phyloP scores from a whole-genome alignment of 1,140 invertebrate genomes.

The Drosophila littoralis region DNA sequence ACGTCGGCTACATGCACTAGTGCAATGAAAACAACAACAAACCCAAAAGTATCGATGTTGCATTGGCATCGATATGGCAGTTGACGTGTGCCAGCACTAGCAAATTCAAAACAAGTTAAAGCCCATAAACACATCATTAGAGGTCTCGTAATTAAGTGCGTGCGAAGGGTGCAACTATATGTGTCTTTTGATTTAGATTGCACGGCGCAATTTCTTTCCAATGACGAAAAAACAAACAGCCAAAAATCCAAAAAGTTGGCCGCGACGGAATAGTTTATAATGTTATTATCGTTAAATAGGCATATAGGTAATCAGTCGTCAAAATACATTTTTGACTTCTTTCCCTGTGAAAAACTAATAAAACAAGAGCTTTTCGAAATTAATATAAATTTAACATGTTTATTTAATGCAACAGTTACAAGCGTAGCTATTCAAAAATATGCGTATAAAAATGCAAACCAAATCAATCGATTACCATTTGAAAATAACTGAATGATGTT shows the following conservation, averaged over 20 bases:
- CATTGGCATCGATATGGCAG: slow-evolving; percentile 20
- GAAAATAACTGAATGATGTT: neutral
- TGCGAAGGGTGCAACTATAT: neutral
- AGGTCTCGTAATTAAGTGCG: neutral
- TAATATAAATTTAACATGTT: too few species aligned
- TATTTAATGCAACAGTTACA: too few species aligned
- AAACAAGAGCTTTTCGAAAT: too few species aligned
- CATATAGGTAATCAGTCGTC: too few species aligned
- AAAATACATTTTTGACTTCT: too few species aligned
- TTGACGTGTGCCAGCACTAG: slow-evolving; percentile 1
- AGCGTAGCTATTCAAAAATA: too few species aligned
- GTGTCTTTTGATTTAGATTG: neutral
- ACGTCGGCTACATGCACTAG: slow-evolving; percentile 29
- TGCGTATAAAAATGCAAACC: neutral
- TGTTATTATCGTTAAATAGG: too few species aligned
- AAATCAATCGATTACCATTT: neutral
- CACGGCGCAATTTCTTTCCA: too few species aligned
- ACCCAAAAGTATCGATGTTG: slow-evolving; percentile 25
- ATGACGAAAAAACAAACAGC: too few species aligned
- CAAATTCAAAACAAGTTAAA: neutral
- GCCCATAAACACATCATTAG: neutral
- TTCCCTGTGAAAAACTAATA: too few species aligned
- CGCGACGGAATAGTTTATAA: too few species aligned
- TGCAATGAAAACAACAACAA: slow-evolving; percentile 32
- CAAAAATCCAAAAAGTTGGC: too few species aligned